Conservation (phyloP, 2,797 vertebrate genomes). For the Rhinophrynus dorsalis region DNA sequence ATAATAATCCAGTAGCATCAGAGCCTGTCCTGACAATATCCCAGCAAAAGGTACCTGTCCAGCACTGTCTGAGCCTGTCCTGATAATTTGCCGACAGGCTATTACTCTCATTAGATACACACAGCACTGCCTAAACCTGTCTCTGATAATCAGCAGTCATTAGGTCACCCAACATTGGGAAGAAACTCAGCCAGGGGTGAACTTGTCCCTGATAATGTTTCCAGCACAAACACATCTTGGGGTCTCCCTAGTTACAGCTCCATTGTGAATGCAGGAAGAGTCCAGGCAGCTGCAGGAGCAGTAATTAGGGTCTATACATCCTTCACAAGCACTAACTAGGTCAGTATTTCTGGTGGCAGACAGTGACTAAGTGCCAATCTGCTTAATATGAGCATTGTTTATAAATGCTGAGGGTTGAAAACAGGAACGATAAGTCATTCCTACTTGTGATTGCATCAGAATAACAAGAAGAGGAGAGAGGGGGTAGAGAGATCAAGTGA, state of each 20-base stretch:
- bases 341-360: slow-evolving; percentile 50
- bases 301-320: slow-evolving; percentile 50
- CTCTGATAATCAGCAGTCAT: neutral
- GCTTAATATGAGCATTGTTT: slow-evolving; percentile 51
- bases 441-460: slow-evolving; percentile 34
- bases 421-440: slow-evolving; percentile 49
- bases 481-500: slow-evolving; percentile 10
- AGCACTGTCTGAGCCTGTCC: neutral
- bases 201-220: slow-evolving; percentile 17
- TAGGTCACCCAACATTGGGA: slow-evolving; percentile 15
- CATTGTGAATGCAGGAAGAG: slow-evolving; percentile 44
- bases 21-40: neutral
- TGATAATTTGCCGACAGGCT: too few species aligned
- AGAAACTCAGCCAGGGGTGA: neutral
- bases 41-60: neutral
- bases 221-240: slow-evolving; percentile 8
- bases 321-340: slow-evolving; percentile 48
- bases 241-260: slow-evolving; percentile 38
- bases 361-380: slow-evolving; percentile 51
- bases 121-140: neutral
- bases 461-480: slow-evolving; percentile 42
- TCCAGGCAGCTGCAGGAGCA: slow-evolving; percentile 42
- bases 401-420: slow-evolving; percentile 51
- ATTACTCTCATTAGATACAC: neutral
- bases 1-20: too few species aligned